These are phyloP conservation scores for Hydrotaea cyrtoneurina DNA, from an alignment of 2,888 invertebrate genomes.

Conservation along the genomic window DNA sequence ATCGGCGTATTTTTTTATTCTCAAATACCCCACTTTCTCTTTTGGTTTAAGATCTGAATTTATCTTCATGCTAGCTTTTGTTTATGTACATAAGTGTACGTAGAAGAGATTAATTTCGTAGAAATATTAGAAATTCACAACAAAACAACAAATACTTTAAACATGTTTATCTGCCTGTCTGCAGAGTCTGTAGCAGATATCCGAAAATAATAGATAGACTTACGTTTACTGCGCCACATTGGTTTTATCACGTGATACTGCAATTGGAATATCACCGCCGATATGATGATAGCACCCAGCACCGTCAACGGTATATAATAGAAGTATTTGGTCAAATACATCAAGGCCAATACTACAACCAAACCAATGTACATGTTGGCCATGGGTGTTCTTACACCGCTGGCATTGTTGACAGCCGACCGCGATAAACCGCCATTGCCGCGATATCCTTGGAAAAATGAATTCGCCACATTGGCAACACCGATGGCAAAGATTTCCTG, in stretches of 20 bases:
- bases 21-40: too few species aligned
- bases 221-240: slow-evolving; percentile 93
- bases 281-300: slow-evolving; percentile 93
- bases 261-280: slow-evolving; percentile 94
- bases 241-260: slow-evolving; percentile 91
- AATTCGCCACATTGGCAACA: slow-evolving; percentile 87
- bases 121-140: background rate
- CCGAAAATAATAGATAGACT: slow-evolving; percentile 78
- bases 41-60: too few species aligned
- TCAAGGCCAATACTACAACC: slow-evolving; percentile 89
- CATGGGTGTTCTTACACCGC: slow-evolving; percentile 91
- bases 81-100: too few species aligned
- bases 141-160: background rate
- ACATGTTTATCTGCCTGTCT: background rate
- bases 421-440: slow-evolving; percentile 90
- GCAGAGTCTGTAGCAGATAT: background rate
- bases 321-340: slow-evolving; percentile 92
- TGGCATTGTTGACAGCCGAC: slow-evolving; percentile 91
- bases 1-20: too few species aligned
- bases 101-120: background rate
- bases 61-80: too few species aligned
- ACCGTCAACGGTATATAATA: slow-evolving; percentile 91
- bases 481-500: slow-evolving; percentile 94
- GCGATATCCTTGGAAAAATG: slow-evolving; percentile 90
- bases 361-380: slow-evolving; percentile 90